Evolutionary conservation across 2,113 vertebrate species (phyloP), one percentile per base, ranked within the genome.

Genomic region (Oncorhynchus clarkii): DNA sequence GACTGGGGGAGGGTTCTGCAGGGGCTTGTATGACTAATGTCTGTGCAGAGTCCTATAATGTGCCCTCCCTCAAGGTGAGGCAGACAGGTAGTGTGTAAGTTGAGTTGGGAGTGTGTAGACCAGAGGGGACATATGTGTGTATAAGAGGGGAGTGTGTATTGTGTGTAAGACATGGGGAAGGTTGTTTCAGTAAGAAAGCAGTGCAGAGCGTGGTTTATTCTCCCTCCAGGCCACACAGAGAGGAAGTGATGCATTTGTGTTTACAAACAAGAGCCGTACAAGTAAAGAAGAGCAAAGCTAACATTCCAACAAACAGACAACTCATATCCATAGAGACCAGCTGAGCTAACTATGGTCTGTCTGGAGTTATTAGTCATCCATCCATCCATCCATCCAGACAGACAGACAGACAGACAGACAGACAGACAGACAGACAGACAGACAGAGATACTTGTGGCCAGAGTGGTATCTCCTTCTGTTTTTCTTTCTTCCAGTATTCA

Each of bases 381-480:
- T 27, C 26, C 26, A 2, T 27, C 26, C 26, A 1, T 26, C 26
- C 26, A 1, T 26, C 26, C 26, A 1, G n/a, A n/a, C 26, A 2
- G 1, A 26, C 26, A 26, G 26, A 26, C 26, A 31, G 88, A 85
- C 84, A 88, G 79, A 60, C 49, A 51, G 49, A 82, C 27, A 29
- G 27, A 29, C 27, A 31, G 88, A 85, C 84, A 88, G 79, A 60
- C 49, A 51, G 49, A 82, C 27, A 29, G 49, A 82, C 26, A 85
- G 85, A 82, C 85, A 78, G 80, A 87, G 83, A 82, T 78, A 89
- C 87, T 80, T 81, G 71, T 29, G 73, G 81, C 16, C 5, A 16
- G 27, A 34, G 27, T 87, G 87, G 87, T 86, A 88, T 90, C 80
- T 87, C 88, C 85, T 88, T 87, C 80, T 87, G 88, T 85, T 88